Evolutionary conservation across 1,140 invertebrate genomes (phyloP).

Genomic region (Mizuhopecten yessoensis): DNA sequence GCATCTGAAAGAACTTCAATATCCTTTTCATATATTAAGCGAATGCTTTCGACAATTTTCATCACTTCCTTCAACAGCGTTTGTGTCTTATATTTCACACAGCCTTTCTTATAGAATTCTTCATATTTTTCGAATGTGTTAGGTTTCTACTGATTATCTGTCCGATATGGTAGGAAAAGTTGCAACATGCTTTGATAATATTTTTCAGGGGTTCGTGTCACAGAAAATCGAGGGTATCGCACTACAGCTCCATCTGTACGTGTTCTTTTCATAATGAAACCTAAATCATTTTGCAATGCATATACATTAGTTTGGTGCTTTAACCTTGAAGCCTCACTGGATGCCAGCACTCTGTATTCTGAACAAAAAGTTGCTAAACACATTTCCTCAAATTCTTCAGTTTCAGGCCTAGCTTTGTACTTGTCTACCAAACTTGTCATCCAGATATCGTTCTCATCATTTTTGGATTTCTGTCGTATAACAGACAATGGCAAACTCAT

Average conservation of each 20-base stretch:
- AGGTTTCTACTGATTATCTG: conserved; percentile 55
- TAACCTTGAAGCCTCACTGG: conserved; percentile 41
- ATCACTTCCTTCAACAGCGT: background rate
- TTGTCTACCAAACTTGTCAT: conserved; percentile 48
- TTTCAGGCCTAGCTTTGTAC: conserved; percentile 44
- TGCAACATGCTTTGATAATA: conserved; percentile 48
- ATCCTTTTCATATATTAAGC: conserved; percentile 36
- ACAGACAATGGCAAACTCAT: conserved; percentile 47
- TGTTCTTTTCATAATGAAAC: conserved; percentile 59
- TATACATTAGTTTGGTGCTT: conserved; percentile 41
- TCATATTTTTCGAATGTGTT: conserved; percentile 44
- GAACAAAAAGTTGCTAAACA: conserved; percentile 62
- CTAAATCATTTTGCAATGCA: conserved; percentile 53
- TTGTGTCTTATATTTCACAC: background rate
- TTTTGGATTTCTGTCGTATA: conserved; percentile 24
- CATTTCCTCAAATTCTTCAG: conserved; percentile 40
- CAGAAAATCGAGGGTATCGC: conserved; percentile 52
- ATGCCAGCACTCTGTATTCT: conserved; percentile 53
- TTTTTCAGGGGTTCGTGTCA: conserved; percentile 46
- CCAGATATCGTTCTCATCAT: conserved; percentile 46
- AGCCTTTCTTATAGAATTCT: conserved; percentile 53
- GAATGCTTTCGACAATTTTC: conserved; percentile 40
- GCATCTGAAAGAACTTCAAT: conserved; percentile 10
- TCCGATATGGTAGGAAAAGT: conserved; percentile 55
- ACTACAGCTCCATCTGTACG: conserved; percentile 49